Base-by-base conservation (phyloP, 2,888 invertebrate species). In the Oligia strigilis region DNA sequence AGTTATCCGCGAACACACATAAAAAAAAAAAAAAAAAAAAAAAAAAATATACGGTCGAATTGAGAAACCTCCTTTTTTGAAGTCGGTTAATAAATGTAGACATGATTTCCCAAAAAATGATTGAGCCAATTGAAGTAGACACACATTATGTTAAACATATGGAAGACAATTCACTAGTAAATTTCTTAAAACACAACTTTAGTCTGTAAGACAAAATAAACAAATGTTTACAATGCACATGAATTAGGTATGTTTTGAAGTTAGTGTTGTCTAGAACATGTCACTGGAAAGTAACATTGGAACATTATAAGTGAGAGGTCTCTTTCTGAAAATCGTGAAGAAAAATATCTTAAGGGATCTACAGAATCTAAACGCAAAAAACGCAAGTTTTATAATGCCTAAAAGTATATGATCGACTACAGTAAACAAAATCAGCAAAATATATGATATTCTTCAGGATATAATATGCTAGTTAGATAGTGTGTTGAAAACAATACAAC, bases 211-310 rank as follows among this genome's bases (percentile, higher is more conserved):
- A n/a, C 14, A 52, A 43, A 43, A 78, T 29, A 23, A 29, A 62
- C 17, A 29, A 11, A 36, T 65, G 55, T 49, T 65, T 49, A 13
- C 4, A 46, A 46, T 36, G 78, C 5, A 70, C 52, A 73, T 62
- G 40, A 74, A 80, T 81, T 46, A 46, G 19, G 13, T 67, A 62
- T 40, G 52, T 46, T 60, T n/a, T 60, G n/a, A 40, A 17, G 13
- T 55, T 69, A n/a, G 5, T 23, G 6, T 14, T 74, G 13, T 17
- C 46, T 64, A 14, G 13, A 52, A 43, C 23, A 75, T 49, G 29
- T 49, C 23, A 46, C 17, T 40, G 17, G 46, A 65, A 78, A 79
- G 13, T 58, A 40, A 65, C 5, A n/a, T n/a, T 52, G 19, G 43
- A 11, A 55, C 5, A 43, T 43, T n/a, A 9, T 78, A 17, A 6